A percentile compares a stretch with the other conserved stretches of the same genome.
Evolutionary conservation across 2,888 invertebrate species (phyloP).

Genomic region (Caenorhabditis angaria): DNA sequence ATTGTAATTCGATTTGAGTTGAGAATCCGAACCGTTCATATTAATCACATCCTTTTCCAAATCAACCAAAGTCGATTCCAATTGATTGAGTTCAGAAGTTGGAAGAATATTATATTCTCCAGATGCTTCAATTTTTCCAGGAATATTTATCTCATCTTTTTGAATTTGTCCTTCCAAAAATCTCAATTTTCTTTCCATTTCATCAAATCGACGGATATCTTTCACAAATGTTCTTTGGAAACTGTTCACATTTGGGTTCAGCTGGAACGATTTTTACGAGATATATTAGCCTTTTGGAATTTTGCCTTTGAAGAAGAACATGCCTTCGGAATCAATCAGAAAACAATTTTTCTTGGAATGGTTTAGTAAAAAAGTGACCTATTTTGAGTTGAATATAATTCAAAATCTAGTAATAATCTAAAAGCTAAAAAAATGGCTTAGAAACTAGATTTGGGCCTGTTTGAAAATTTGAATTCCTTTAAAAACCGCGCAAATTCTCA

Average conservation of each 20-base stretch:
- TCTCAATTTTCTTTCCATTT: conserved; percentile 80
- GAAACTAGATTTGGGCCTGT: too few species aligned
- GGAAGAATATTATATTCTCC: conserved; percentile 85
- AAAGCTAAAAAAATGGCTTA: too few species aligned
- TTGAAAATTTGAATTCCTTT: too few species aligned
- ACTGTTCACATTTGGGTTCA: conserved; percentile 95
- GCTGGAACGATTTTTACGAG: too few species aligned
- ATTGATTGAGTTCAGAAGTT: conserved; percentile 96
- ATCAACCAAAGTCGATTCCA: conserved; percentile 78
- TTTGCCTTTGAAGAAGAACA: too few species aligned
- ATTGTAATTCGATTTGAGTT: conserved; percentile 65
- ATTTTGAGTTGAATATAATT: too few species aligned
- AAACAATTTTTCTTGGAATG: too few species aligned
- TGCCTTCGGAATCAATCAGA: too few species aligned
- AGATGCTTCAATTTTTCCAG: conserved; percentile 78
- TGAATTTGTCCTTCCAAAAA: conserved; percentile 96
- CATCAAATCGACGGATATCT: conserved; percentile 95
- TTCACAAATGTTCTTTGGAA: conserved; percentile 98
- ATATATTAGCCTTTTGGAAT: conserved; percentile 13
- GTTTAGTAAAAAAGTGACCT: too few species aligned
- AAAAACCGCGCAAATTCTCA: too few species aligned
- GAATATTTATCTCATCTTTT: conserved; percentile 93
- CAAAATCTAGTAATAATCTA: too few species aligned
- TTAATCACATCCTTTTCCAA: conserved; percentile 69
- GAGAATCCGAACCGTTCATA: conserved; percentile 69